Conservation (phyloP, 1,140 invertebrate species). For the Pristionchus pacificus region DNA sequence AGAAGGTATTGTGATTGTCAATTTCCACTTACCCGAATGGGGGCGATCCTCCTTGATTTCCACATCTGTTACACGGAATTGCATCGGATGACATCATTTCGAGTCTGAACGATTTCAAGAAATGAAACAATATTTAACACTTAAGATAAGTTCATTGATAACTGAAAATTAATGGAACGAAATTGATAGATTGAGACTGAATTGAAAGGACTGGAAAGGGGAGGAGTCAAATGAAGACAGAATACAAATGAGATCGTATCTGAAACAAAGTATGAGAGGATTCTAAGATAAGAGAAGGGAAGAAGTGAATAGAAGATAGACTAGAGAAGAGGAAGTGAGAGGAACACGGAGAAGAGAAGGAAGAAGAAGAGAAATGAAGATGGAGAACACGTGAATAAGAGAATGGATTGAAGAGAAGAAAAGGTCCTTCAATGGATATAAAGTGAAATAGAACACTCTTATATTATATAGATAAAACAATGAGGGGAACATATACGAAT, state of each 20-base stretch:
- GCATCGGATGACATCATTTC: neutral
- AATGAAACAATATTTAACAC: too few species aligned
- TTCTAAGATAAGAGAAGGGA: neutral
- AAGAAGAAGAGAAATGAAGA: neutral
- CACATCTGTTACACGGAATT: neutral
- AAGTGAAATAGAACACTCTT: neutral
- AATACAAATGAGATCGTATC: too few species aligned
- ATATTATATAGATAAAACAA: neutral
- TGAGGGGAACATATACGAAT: too few species aligned
- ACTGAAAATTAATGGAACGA: too few species aligned
- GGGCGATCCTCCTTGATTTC: neutral
- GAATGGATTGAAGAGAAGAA: neutral
- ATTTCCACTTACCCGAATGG: conserved; percentile 1
- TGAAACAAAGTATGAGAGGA: neutral
- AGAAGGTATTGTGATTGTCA: too few species aligned
- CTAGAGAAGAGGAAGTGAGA: neutral
- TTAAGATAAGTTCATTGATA: too few species aligned
- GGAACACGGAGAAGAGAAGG: neutral
- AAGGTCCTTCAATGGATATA: neutral
- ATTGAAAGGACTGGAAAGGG: too few species aligned
- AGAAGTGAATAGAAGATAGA: neutral
- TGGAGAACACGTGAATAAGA: neutral
- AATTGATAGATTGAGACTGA: too few species aligned
- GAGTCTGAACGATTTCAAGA: too few species aligned
- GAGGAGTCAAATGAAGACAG: too few species aligned